Percentiles rank a stretch among this genome's conserved stretches.
Conservation (phyloP, 2,888 invertebrate species). For the Trichogramma evanescens region DNA sequence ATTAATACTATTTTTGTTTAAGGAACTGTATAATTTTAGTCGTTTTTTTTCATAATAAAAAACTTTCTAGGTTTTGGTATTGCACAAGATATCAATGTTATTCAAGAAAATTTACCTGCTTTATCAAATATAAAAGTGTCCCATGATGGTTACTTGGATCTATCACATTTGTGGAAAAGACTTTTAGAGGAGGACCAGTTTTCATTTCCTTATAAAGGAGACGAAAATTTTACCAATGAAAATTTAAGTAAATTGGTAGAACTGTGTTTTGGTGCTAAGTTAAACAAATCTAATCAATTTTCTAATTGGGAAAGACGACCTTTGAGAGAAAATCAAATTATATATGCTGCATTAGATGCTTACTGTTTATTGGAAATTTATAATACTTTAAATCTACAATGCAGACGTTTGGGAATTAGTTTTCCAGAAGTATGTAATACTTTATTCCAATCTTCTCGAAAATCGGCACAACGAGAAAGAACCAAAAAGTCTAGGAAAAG, state of each 20-base stretch:
- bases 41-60: background rate
- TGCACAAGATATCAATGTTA: slow-evolving; percentile 55
- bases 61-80: slow-evolving; percentile 53
- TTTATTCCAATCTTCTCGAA: background rate
- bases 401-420: slow-evolving; percentile 51
- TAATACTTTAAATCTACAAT: slow-evolving; percentile 54
- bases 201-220: slow-evolving; percentile 53
- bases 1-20: background rate
- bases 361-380: slow-evolving; percentile 78
- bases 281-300: slow-evolving; percentile 85
- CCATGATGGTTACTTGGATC: slow-evolving; percentile 54
- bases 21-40: background rate
- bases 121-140: slow-evolving; percentile 48
- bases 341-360: slow-evolving; percentile 84
- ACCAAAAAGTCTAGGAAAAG: background rate
- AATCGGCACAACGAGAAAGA: background rate
- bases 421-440: slow-evolving; percentile 58
- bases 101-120: slow-evolving; percentile 54
- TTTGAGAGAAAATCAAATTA: slow-evolving; percentile 66
- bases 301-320: slow-evolving; percentile 87
- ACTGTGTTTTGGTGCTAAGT: slow-evolving; percentile 65
- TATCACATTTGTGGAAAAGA: slow-evolving; percentile 56
- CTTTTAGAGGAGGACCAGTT: slow-evolving; percentile 52
- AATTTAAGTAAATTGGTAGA: slow-evolving; percentile 70
- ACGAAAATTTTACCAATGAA: slow-evolving; percentile 53